These are phyloP conservation scores for Megastigmus dorsalis DNA, from an alignment of 2,888 invertebrate species.

Conservation along the genomic window DNA sequence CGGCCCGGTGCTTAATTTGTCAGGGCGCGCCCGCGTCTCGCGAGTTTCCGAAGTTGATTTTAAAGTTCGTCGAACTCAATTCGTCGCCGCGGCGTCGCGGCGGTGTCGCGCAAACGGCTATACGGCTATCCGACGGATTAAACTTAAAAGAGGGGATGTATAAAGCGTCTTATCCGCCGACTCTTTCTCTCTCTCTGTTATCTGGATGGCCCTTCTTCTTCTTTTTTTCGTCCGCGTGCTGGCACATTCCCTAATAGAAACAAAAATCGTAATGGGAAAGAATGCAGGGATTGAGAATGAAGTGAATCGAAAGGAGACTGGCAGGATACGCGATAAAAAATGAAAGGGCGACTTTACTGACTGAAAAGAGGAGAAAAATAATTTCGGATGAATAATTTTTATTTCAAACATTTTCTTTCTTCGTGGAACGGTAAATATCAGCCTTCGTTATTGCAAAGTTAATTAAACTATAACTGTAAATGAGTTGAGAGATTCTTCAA, in stretches of 20 bases:
- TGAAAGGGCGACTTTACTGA: background rate
- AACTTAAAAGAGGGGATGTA: slow-evolving; percentile 20
- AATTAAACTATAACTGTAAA: no score
- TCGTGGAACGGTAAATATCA: no score
- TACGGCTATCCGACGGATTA: slow-evolving; percentile 38
- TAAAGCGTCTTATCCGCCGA: slow-evolving; percentile 6
- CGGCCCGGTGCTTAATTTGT: slow-evolving; percentile 52
- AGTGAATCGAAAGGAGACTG: background rate
- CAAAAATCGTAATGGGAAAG: background rate
- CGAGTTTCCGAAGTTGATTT: slow-evolving; percentile 54
- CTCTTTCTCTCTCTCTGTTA: background rate
- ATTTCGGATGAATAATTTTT: background rate
- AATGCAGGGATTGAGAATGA: background rate
- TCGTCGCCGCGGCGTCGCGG: slow-evolving; percentile 10
- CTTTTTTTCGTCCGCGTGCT: background rate
- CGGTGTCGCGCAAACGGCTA: no score
- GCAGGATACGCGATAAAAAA: background rate
- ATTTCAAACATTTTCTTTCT: background rate
- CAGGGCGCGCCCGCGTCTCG: slow-evolving; percentile 30
- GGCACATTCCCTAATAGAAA: background rate
- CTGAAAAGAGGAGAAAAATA: background rate
- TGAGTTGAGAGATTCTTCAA: no score
- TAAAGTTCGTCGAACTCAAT: slow-evolving; percentile 60
- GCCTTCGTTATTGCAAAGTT: no score
- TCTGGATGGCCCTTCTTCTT: background rate